These are phyloP conservation scores for Vanacampus margaritifer DNA, from an alignment of 2,113 vertebrate genomes.

Conservation along the genomic window DNA sequence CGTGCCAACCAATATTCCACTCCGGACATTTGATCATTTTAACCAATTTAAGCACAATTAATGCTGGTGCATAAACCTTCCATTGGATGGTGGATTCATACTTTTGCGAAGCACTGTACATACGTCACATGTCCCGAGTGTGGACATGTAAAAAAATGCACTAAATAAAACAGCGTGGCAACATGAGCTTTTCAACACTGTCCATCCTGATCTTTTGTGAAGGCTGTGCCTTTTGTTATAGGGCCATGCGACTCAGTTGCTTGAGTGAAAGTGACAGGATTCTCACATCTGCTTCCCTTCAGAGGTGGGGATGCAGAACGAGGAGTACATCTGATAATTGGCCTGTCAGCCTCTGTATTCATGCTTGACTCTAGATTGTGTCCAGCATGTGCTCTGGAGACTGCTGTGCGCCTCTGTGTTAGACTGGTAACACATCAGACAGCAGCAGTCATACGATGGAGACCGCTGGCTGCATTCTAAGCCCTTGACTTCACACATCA, in stretches of 20 bases:
- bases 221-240: slow-evolving; percentile 55
- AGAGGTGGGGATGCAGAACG: slow-evolving; percentile 51
- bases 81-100: neutral
- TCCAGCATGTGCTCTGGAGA: slow-evolving; percentile 34
- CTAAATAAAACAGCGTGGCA: slow-evolving; percentile 39
- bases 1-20: too few relatives aligned
- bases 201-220: slow-evolving; percentile 44
- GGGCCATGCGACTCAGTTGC: slow-evolving; percentile 35
- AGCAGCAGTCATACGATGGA: slow-evolving; percentile 11
- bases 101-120: neutral
- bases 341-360: slow-evolving; percentile 65
- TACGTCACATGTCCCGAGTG: slow-evolving; percentile 18
- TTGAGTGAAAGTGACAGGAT: slow-evolving; percentile 57
- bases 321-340: slow-evolving; percentile 65
- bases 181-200: slow-evolving; percentile 45
- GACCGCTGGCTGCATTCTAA: neutral
- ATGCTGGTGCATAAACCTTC: neutral
- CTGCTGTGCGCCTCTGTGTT: slow-evolving; percentile 5
- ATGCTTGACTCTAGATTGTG: slow-evolving; percentile 60
- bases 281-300: slow-evolving; percentile 62
- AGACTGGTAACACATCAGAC: slow-evolving; percentile 7
- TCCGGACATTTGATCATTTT: neutral
- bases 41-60: slow-evolving; percentile 4
- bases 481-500: neutral
- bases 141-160: slow-evolving; percentile 38